Base-by-base conservation (phyloP, 2,797 vertebrate species). In the Sorex maritimensis region DNA sequence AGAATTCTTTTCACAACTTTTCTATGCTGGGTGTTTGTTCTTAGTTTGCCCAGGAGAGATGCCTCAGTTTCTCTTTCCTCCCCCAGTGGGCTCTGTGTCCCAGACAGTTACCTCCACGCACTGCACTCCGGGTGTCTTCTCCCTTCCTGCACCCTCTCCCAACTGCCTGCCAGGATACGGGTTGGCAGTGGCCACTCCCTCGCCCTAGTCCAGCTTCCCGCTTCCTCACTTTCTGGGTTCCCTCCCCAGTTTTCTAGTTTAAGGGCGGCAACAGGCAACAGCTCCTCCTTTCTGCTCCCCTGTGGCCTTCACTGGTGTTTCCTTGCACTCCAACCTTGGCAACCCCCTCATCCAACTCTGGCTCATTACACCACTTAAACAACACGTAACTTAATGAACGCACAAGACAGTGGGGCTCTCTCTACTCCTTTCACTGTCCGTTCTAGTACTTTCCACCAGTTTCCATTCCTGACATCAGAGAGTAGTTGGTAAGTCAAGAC, bases 1-100 rank as follows among this genome's bases (percentile, higher is more conserved):
- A 81, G 49, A 78, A 30, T 63, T 72, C n/a, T 75, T 84, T 93
- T 61, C 67, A 55, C 91, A 86, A 21, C 8, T 81, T 74, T 81
- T 90, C 61, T 90, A 52, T 23, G 52, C 79, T 75, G 14, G 5
- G 24, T 46, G 49, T 5, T 80, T 44, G 41, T 44, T 44, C 28
- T 84, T 73, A 6, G 0, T 69, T 58, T 26, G 28, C 21, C 49
- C n/a, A 28, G 6, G 65, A 30, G 86, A 81, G 58, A 81, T 1
- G 9, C 41, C 41, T 7, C 34, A 15, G 12, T 65, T 58, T 41
- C 19, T 87, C 49, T 19, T 89, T n/a, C 81, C n/a, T 74, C 88
- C 30, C 71, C 79, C 26, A 5, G 17, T 4, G n/a, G 69, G 30
- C 49, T 63, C 38, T 49, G n/a, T 26, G n/a, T 71, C 49, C 17